A percentile compares a stretch with the other conserved stretches of the same genome.
Evolutionary conservation across 2,113 vertebrate species (phyloP).

Genomic region (Eudyptes chrysolophus): DNA sequence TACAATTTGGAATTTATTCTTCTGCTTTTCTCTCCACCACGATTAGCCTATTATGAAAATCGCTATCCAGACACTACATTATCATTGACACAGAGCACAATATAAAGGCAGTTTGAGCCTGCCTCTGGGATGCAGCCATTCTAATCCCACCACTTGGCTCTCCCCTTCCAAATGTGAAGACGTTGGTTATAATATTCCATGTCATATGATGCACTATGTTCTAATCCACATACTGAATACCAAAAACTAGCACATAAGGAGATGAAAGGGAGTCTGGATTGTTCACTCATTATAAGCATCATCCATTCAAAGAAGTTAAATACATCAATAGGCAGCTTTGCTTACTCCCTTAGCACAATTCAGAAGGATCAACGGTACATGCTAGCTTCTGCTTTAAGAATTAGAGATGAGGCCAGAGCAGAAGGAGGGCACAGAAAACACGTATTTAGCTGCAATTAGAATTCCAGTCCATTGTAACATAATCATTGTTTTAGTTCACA

Average conservation of each 20-base stretch:
- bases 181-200: background rate
- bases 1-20: conserved; percentile 22
- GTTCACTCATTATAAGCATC: background rate
- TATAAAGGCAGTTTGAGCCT: background rate
- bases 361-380: background rate
- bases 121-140: conserved; percentile 21
- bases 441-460: conserved; percentile 34
- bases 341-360: background rate
- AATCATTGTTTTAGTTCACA: conserved; percentile 45
- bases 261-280: background rate
- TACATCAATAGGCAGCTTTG: background rate
- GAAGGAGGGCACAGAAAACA: conserved; percentile 37
- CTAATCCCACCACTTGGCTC: background rate
- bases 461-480: conserved; percentile 54
- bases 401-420: conserved; percentile 1
- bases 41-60: conserved; percentile 48
- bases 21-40: background rate
- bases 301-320: conserved; percentile 22
- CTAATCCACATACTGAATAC: background rate
- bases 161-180: background rate
- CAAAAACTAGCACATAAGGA: background rate
- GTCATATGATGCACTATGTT: background rate
- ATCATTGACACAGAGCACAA: background rate
- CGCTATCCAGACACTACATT: background rate
- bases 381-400: conserved; percentile 4